A percentile compares a stretch with the other conserved stretches of the same genome.
phyloP scores from a whole-genome alignment of 2,888 invertebrate species.

The Nemapogon koenigi region DNA sequence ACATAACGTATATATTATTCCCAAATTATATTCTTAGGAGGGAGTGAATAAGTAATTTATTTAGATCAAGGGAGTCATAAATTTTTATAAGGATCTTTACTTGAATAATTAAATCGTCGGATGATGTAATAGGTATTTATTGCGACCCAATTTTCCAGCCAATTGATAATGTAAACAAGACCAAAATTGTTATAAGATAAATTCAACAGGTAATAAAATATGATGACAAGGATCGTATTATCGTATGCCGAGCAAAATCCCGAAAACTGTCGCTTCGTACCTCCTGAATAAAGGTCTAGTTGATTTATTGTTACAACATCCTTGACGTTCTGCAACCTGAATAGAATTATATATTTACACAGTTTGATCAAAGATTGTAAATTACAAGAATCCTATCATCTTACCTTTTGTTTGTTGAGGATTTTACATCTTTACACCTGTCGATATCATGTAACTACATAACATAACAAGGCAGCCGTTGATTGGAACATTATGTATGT shows the following conservation, averaged over 20 bases:
- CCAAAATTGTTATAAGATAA: conserved; percentile 5
- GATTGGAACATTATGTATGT: too few relatives aligned
- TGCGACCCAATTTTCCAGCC: neutral
- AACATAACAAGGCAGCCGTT: too few relatives aligned
- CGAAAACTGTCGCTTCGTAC: conserved; percentile 18
- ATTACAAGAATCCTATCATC: neutral
- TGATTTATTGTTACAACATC: conserved; percentile 42
- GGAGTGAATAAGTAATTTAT: too few relatives aligned
- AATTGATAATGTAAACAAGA: conserved; percentile 6
- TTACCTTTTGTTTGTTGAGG: too few relatives aligned
- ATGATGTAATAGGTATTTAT: too few relatives aligned
- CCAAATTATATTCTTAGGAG: too few relatives aligned
- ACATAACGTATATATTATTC: too few relatives aligned
- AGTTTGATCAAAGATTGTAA: conserved; percentile 2
- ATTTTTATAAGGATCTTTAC: too few relatives aligned
- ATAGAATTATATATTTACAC: conserved; percentile 8
- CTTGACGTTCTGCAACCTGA: conserved; percentile 21
- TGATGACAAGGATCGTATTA: conserved; percentile 43
- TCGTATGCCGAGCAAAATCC: conserved; percentile 36
- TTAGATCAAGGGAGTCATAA: too few relatives aligned
- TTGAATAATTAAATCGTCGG: too few relatives aligned
- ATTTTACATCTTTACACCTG: too few relatives aligned
- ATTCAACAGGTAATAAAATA: conserved; percentile 47
- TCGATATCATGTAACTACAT: too few relatives aligned
- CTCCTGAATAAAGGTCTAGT: conserved; percentile 18